phyloP scores from a whole-genome alignment of 2,797 vertebrate species.

The Galaxias olidus region DNA sequence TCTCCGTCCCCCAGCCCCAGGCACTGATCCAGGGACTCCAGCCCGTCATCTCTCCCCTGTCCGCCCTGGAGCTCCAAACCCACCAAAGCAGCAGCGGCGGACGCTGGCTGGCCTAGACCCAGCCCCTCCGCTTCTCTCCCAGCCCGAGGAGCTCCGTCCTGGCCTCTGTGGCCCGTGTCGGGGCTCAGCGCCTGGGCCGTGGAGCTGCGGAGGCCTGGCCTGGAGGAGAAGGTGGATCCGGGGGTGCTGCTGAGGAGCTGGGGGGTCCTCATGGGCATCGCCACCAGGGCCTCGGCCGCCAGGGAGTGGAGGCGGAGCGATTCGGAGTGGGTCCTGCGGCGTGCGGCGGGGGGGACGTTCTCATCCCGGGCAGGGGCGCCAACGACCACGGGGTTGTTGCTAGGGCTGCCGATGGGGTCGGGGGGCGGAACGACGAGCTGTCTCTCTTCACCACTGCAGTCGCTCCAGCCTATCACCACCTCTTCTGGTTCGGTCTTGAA shows the following conservation, averaged over 20 bases:
- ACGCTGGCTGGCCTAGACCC: conserved; percentile 55
- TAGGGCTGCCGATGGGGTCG: neutral
- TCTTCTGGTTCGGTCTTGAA: conserved; percentile 64
- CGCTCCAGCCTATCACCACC: conserved; percentile 75
- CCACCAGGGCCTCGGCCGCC: conserved; percentile 93
- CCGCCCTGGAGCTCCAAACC: conserved; percentile 66
- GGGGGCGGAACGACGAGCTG: conserved; percentile 21
- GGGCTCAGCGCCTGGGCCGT: conserved; percentile 56
- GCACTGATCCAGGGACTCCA: conserved; percentile 33
- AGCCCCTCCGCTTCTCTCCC: conserved; percentile 61
- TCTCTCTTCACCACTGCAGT: neutral
- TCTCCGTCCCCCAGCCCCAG: conserved; percentile 40
- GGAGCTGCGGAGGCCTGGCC: conserved; percentile 28
- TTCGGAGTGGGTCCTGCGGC: conserved; percentile 94
- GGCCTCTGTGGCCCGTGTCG: conserved; percentile 66
- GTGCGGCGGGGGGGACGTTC: conserved; percentile 84
- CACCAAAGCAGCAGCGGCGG: conserved; percentile 62
- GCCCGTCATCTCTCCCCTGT: conserved; percentile 69
- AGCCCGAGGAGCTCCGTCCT: conserved; percentile 55
- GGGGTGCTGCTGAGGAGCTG: conserved; percentile 75
- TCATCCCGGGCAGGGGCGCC: conserved; percentile 75
- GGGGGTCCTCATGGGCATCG: conserved; percentile 90
- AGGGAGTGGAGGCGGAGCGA: conserved; percentile 92
- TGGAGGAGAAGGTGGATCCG: conserved; percentile 54
- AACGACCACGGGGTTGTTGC: conserved; percentile 9